Conservation (phyloP, 2,113 vertebrate species). For the Telmatochromis sp. region DNA sequence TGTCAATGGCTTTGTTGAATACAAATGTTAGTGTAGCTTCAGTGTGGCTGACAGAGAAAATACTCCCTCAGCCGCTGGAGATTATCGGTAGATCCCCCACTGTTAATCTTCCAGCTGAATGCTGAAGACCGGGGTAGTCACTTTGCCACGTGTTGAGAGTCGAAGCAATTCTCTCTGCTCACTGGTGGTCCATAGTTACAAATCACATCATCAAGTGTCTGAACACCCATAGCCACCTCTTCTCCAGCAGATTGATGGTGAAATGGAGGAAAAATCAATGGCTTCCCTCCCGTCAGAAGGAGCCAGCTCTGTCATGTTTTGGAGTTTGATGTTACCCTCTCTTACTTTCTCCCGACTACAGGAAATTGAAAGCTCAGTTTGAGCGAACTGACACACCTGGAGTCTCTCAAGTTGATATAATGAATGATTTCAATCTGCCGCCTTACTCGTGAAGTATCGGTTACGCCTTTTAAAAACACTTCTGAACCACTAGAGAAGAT, state of each 20-base stretch:
- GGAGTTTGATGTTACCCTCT: conserved; percentile 62
- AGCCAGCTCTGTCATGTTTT: conserved; percentile 70
- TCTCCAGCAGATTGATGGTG: conserved; percentile 70
- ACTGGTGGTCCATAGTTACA: conserved; percentile 59
- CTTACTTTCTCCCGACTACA: conserved; percentile 20
- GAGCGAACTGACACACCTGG: conserved; percentile 55
- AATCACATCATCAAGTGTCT: conserved; percentile 75
- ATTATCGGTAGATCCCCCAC: conserved; percentile 59
- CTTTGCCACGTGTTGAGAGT: conserved; percentile 45
- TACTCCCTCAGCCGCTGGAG: conserved; percentile 40
- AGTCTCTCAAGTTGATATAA: conserved; percentile 38
- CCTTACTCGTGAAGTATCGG: not conserved
- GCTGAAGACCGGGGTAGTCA: conserved; percentile 41
- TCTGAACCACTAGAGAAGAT: conserved; percentile 4
- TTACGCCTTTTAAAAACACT: not conserved
- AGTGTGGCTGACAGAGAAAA: conserved; percentile 33
- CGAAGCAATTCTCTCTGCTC: conserved; percentile 56
- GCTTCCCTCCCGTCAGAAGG: conserved; percentile 66
- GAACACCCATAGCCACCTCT: conserved; percentile 58
- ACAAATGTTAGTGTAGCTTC: conserved; percentile 29
- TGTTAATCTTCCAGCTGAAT: conserved; percentile 60
- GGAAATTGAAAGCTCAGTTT: conserved; percentile 54
- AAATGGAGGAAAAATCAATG: conserved; percentile 77
- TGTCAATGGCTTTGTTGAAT: conserved; percentile 6
- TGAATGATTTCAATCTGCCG: conserved; percentile 35